Conservation (phyloP, 2,888 invertebrate genomes). For the Eulithis prunata region DNA sequence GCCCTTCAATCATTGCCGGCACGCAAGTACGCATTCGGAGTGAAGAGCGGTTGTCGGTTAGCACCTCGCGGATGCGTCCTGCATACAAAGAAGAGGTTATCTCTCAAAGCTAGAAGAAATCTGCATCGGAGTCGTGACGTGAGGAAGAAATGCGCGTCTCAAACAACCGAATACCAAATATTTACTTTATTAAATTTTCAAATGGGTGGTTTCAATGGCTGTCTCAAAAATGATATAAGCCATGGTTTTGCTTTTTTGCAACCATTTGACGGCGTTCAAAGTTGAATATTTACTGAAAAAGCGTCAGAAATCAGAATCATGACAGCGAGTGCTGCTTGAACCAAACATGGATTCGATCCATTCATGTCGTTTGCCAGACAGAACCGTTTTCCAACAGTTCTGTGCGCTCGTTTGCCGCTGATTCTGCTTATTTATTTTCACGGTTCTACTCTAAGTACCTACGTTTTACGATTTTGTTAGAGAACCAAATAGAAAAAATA, state of each 20-base stretch:
- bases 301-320: background rate
- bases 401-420: conserved; percentile 35
- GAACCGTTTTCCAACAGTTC: conserved; percentile 5
- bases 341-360: conserved; percentile 3
- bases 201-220: too few relatives aligned
- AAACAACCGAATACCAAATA: background rate
- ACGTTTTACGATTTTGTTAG: too few relatives aligned
- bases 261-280: too few relatives aligned
- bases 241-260: too few relatives aligned
- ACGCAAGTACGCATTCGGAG: conserved; percentile 24
- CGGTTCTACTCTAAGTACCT: too few relatives aligned
- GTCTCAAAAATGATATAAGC: too few relatives aligned
- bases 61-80: conserved; percentile 11
- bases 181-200: too few relatives aligned
- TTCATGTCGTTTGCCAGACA: conserved; percentile 8
- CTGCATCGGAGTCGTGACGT: conserved; percentile 15
- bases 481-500: too few relatives aligned
- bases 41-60: conserved; percentile 18
- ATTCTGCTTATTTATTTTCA: conserved; percentile 2
- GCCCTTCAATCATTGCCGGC: conserved; percentile 11
- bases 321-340: background rate
- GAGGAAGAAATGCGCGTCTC: conserved; percentile 1
- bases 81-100: conserved; percentile 11
- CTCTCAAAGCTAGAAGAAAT: conserved; percentile 17
- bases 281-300: too few relatives aligned